Conservation (phyloP, 2,113 vertebrate genomes). For the Sinosuthora webbiana region DNA sequence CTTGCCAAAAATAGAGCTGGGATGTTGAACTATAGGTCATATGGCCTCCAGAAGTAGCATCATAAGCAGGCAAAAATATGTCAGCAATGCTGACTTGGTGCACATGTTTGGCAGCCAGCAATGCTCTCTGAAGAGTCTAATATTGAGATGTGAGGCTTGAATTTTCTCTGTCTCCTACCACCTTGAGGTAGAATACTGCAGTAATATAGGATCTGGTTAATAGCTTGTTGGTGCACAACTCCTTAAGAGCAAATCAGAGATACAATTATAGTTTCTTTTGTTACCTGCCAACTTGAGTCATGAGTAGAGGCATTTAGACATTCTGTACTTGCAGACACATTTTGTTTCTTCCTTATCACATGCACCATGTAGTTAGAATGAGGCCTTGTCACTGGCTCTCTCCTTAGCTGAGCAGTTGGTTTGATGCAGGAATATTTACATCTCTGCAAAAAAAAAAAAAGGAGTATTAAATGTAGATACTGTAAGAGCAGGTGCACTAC, state of each 20-base stretch:
- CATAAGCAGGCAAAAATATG: constrained; percentile 5
- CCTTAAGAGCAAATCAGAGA: not conserved
- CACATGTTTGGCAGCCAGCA: not conserved
- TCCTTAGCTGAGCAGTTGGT: not conserved
- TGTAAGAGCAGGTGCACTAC: not conserved
- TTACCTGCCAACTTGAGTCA: not conserved
- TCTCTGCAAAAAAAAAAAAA: not conserved
- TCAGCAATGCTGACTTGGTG: not conserved
- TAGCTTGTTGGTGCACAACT: not conserved
- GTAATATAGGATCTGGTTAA: not conserved
- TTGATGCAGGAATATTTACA: not conserved
- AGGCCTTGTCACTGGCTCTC: not conserved
- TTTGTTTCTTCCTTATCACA: not conserved
- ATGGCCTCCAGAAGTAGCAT: constrained; percentile 26
- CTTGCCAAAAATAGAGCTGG: constrained; percentile 31
- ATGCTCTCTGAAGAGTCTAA: not conserved
- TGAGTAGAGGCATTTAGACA: not conserved
- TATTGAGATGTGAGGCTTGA: not conserved
- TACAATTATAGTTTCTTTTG: not conserved
- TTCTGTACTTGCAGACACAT: not conserved
- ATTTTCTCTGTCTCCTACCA: not conserved
- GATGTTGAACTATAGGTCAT: not conserved
- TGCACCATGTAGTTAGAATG: not conserved
- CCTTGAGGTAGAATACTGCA: not conserved
- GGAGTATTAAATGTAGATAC: not conserved